Conservation (phyloP, 2,113 vertebrate genomes). For the Mustela lutreola region DNA sequence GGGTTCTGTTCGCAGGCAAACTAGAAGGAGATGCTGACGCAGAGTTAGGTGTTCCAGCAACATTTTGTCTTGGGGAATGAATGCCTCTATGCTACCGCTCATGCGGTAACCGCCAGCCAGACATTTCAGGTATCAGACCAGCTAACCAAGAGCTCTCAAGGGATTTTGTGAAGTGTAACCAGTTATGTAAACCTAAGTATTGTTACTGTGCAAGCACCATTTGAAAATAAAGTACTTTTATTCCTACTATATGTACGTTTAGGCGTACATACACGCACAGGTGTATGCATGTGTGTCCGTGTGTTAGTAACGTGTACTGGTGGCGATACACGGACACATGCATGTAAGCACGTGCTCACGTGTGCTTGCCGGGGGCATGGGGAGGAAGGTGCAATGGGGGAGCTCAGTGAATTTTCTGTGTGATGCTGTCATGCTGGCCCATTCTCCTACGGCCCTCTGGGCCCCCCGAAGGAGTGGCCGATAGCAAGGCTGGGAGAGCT, state of each 20-base stretch:
- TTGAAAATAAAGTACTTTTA: background rate
- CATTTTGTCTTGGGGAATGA: background rate
- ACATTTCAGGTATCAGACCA: too few species aligned
- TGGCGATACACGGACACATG: rapidly evolving
- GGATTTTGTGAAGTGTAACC: background rate
- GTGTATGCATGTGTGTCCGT: background rate
- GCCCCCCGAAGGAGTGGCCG: background rate
- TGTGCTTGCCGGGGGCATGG: background rate
- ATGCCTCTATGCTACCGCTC: too few species aligned
- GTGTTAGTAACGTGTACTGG: rapidly evolving
- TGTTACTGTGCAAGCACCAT: background rate
- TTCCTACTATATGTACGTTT: background rate
- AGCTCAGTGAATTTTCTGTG: background rate
- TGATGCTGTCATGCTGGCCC: background rate
- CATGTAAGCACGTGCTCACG: too few species aligned
- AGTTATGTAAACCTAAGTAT: background rate
- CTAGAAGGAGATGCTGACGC: background rate
- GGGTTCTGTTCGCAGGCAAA: background rate
- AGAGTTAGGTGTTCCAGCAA: background rate
- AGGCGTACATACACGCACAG: too few species aligned
- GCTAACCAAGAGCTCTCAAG: background rate
- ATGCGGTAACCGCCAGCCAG: too few species aligned
- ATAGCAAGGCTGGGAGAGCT: background rate
- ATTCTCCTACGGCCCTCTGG: too few species aligned
- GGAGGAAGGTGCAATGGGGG: too few species aligned